A percentile compares a stretch with the other conserved stretches of the same genome.
Evolutionary conservation across 2,888 invertebrate genomes (phyloP).

Genomic region (Melinopterus prodromus): DNA sequence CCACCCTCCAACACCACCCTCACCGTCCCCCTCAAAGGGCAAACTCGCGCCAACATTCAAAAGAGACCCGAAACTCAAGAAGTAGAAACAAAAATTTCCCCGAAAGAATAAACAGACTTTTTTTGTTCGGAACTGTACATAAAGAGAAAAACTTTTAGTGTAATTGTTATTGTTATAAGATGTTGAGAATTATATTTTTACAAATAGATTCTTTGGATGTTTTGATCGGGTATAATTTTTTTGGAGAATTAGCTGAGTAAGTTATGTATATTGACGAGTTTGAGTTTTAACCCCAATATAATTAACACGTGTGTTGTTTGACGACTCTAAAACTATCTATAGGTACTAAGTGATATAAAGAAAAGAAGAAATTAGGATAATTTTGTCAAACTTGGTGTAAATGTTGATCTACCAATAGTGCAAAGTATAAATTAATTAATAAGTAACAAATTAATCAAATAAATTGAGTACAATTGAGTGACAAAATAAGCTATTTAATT

Average conservation of each 20-base stretch:
- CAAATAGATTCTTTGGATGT: slow-evolving; percentile 24
- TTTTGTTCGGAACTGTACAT: slow-evolving; percentile 10
- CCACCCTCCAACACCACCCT: slow-evolving; percentile 50
- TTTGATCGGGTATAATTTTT: slow-evolving; percentile 7
- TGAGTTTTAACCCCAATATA: not conserved
- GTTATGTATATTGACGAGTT: not conserved
- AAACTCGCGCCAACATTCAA: slow-evolving; percentile 45
- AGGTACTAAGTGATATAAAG: not conserved
- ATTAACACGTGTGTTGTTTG: not conserved
- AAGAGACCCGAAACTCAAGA: slow-evolving; percentile 47
- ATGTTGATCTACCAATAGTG: too few species aligned
- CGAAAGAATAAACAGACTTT: slow-evolving; percentile 13
- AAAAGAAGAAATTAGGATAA: not conserved
- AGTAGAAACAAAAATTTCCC: slow-evolving; percentile 36
- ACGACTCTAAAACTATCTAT: not conserved
- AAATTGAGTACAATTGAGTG: too few species aligned
- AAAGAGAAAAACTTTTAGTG: slow-evolving; percentile 9
- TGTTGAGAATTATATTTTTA: slow-evolving; percentile 37
- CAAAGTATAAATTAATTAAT: too few species aligned
- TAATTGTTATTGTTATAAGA: slow-evolving; percentile 27
- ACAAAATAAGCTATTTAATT: too few species aligned
- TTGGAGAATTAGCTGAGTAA: not conserved
- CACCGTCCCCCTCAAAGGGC: slow-evolving; percentile 55
- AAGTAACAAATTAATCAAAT: too few species aligned
- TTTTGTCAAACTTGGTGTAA: too few species aligned